These are phyloP conservation scores for Fulmarus glacialis DNA, from an alignment of 2,113 vertebrate species.

Conservation along the genomic window DNA sequence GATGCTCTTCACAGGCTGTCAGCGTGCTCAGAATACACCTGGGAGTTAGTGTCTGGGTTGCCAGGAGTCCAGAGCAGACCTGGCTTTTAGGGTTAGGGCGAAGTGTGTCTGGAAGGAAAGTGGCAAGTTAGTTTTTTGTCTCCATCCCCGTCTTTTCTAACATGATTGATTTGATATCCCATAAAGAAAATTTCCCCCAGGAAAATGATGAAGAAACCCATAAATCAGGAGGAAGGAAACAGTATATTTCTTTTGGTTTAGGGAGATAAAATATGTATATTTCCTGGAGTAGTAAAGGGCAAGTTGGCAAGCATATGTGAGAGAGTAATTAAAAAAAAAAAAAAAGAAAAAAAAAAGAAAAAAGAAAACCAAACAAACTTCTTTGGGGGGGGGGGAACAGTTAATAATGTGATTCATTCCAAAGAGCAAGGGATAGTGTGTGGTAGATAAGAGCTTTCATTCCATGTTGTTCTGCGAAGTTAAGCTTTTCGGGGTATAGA, in stretches of 20 bases:
- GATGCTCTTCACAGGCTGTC: background rate
- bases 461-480: background rate
- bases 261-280: background rate
- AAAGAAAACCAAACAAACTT: background rate
- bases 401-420: background rate
- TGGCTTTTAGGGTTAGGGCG: background rate
- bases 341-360: no score
- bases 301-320: background rate
- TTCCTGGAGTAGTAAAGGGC: background rate
- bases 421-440: background rate
- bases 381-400: background rate
- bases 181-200: background rate
- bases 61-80: background rate
- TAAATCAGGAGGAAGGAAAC: background rate
- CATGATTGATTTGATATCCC: background rate
- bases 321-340: background rate
- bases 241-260: background rate
- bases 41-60: background rate
- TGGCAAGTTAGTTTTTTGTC: background rate
- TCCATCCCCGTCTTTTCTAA: background rate
- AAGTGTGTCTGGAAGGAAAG: background rate
- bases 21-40: background rate
- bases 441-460: conserved; percentile 20
- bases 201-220: background rate
- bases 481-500: background rate